phyloP scores from a whole-genome alignment of 2,113 vertebrate species.

The Plectropomus leopardus region DNA sequence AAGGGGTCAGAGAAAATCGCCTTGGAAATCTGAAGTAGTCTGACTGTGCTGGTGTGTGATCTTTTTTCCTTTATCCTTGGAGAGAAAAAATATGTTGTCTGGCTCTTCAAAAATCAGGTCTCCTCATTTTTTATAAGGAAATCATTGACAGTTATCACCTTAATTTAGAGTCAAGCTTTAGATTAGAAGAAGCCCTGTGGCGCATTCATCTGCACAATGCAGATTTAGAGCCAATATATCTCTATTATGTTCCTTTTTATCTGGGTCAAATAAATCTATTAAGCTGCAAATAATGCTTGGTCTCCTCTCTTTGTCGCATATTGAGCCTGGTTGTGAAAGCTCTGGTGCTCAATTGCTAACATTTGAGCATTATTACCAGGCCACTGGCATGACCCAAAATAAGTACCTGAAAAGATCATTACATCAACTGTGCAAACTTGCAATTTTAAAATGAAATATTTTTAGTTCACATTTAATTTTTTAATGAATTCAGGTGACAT shows the following conservation, averaged over 20 bases:
- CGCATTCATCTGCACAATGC: not conserved
- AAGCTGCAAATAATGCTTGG: not conserved
- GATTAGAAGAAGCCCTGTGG: not conserved
- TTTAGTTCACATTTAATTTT: not conserved
- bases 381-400: not conserved
- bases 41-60: not conserved
- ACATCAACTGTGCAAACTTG: not conserved
- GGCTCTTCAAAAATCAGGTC: not conserved
- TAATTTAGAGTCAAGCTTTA: not conserved
- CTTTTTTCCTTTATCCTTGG: not conserved
- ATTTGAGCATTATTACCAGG: not conserved
- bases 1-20: slow-evolving; percentile 16
- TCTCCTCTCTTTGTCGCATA: not conserved
- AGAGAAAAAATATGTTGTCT: not conserved
- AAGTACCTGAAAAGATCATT: not conserved
- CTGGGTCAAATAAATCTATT: not conserved
- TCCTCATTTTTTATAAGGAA: not conserved
- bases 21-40: not conserved
- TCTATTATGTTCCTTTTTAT: not conserved
- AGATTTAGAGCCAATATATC: not conserved
- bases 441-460: not conserved
- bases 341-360: not conserved
- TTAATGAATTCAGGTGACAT: not conserved
- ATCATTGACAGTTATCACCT: not conserved
- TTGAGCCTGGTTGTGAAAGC: not conserved